Percentiles rank a stretch among this genome's conserved stretches.
Conservation (phyloP, 2,888 invertebrate species). For the Heliconius ismenius region DNA sequence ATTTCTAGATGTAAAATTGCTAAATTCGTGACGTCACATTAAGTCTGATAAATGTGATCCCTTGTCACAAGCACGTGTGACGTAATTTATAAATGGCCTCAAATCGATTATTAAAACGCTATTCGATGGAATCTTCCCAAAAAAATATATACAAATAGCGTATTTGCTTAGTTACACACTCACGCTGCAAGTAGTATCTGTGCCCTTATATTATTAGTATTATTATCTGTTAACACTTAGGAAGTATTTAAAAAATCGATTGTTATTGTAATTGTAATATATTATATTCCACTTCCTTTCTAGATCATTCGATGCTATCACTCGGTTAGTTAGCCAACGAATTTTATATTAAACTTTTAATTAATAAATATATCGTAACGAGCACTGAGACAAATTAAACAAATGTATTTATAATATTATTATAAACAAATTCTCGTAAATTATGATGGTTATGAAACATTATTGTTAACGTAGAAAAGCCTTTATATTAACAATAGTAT, state of each 20-base stretch:
- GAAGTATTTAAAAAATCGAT: slow-evolving; percentile 5
- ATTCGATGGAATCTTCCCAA: slow-evolving; percentile 2
- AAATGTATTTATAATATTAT: slow-evolving; percentile 59
- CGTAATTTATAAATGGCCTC: not conserved
- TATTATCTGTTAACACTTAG: not conserved
- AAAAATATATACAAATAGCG: slow-evolving; percentile 35
- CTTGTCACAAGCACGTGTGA: not conserved
- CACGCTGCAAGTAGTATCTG: slow-evolving; percentile 45
- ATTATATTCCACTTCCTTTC: slow-evolving; percentile 70
- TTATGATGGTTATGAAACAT: slow-evolving; percentile 61
- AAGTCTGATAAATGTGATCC: too few relatives aligned
- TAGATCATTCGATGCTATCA: slow-evolving; percentile 63
- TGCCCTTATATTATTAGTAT: slow-evolving; percentile 15
- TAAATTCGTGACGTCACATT: too few relatives aligned
- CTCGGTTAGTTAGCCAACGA: slow-evolving; percentile 79
- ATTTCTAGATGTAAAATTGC: too few relatives aligned
- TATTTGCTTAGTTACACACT: slow-evolving; percentile 42
- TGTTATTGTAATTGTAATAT: slow-evolving; percentile 51
- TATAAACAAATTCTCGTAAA: slow-evolving; percentile 57
- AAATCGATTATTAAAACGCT: not conserved
- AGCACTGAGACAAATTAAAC: slow-evolving; percentile 74
- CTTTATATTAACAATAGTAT: slow-evolving; percentile 58
- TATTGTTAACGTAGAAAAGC: slow-evolving; percentile 79
- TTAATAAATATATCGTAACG: slow-evolving; percentile 60
- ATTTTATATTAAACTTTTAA: slow-evolving; percentile 61